Conservation (phyloP, 1,140 invertebrate species). For the Microvelia longipes region DNA sequence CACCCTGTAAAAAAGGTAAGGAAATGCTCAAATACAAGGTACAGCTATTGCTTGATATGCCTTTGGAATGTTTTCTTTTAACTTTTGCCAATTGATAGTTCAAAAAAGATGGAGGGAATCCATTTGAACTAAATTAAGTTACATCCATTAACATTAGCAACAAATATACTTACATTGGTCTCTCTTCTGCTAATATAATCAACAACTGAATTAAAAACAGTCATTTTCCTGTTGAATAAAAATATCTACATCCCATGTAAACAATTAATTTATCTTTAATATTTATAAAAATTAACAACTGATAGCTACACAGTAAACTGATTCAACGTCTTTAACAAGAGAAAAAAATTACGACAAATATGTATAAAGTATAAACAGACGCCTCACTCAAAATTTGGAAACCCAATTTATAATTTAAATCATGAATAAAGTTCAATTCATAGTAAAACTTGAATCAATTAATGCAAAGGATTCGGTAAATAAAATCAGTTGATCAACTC, state of each 20-base stretch:
- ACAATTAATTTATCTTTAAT: too few relatives aligned
- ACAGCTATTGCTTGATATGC: background rate
- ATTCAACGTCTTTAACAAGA: too few relatives aligned
- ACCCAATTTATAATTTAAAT: too few relatives aligned
- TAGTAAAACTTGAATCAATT: too few relatives aligned
- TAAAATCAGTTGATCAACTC: background rate
- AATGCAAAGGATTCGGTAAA: background rate
- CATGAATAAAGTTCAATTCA: too few relatives aligned
- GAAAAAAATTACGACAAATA: too few relatives aligned
- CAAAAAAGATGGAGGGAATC: too few relatives aligned
- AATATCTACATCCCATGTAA: background rate
- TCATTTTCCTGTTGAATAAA: conserved; percentile 7
- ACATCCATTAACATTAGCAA: background rate
- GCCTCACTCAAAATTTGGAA: too few relatives aligned
- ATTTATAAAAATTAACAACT: too few relatives aligned
- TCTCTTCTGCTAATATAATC: conserved; percentile 15
- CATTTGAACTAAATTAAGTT: background rate
- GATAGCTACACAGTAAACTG: too few relatives aligned
- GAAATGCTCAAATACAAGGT: background rate
- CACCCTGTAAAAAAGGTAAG: conserved; percentile 18
- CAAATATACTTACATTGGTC: conserved; percentile 18
- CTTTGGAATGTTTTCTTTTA: background rate
- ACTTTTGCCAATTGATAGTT: too few relatives aligned
- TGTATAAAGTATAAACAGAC: too few relatives aligned
- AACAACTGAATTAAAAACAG: conserved; percentile 10